A percentile compares a stretch with the other conserved stretches of the same genome.
Conservation (phyloP, 2,888 invertebrate genomes). For the Augochlorella aurata region DNA sequence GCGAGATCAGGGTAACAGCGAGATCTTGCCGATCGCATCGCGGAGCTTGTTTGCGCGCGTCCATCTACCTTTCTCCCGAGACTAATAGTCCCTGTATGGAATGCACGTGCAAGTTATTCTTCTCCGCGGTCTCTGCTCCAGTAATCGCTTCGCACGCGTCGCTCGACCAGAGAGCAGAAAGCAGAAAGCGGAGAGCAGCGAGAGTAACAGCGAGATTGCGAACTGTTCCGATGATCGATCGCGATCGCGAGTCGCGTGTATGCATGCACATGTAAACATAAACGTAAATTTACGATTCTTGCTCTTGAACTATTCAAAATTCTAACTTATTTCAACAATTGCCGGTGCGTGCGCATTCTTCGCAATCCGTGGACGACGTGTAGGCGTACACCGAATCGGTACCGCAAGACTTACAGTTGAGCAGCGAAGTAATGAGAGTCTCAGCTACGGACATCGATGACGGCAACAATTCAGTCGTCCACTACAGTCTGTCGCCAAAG, state of each 20-base stretch:
- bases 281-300: background rate
- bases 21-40: constrained; percentile 20
- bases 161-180: background rate
- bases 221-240: background rate
- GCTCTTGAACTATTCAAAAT: constrained; percentile 1
- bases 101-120: constrained; percentile 3
- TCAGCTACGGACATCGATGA: constrained; percentile 96
- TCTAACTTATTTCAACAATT: constrained; percentile 15
- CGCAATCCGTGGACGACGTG: background rate
- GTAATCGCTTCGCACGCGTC: background rate
- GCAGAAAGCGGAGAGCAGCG: background rate
- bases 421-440: constrained; percentile 92
- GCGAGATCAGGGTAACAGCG: background rate
- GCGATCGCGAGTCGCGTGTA: background rate
- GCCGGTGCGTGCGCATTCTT: background rate
- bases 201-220: background rate
- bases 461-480: constrained; percentile 93
- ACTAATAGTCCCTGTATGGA: constrained; percentile 26
- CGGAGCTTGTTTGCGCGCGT: constrained; percentile 19
- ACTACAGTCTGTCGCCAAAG: constrained; percentile 85
- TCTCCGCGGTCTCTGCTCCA: background rate
- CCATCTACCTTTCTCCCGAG: background rate
- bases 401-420: constrained; percentile 89
- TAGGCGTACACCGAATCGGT: constrained; percentile 89
- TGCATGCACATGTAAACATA: background rate